Conservation (phyloP, 2,888 invertebrate genomes). For the Nipponacmea schrenckii region DNA sequence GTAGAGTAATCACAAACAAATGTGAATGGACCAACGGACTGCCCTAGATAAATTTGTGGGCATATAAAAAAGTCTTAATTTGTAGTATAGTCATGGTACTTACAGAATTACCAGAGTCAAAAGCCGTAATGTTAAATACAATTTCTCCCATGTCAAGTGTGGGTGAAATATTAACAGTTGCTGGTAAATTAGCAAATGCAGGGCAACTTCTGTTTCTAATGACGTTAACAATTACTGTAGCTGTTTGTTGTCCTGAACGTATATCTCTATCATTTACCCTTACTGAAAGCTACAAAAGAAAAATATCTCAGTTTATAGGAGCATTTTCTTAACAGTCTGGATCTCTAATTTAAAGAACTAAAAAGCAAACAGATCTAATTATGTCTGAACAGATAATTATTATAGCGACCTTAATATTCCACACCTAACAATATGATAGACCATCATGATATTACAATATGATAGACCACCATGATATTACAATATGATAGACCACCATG, state of each 20-base stretch:
- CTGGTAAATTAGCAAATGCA: constrained; percentile 46
- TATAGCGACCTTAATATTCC: too few species aligned
- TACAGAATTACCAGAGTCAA: constrained; percentile 22
- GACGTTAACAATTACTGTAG: constrained; percentile 50
- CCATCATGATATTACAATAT: too few species aligned
- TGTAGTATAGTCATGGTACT: background rate
- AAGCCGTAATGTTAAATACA: constrained; percentile 25
- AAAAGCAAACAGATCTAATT: background rate
- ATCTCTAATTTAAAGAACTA: background rate
- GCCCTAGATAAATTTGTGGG: too few species aligned
- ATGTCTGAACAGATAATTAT: background rate
- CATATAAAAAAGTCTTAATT: too few species aligned
- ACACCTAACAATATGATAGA: too few species aligned
- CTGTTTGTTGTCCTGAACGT: constrained; percentile 34
- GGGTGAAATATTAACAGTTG: constrained; percentile 37
- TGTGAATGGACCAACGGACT: too few species aligned
- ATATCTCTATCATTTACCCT: constrained; percentile 46
- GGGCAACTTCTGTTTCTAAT: constrained; percentile 49
- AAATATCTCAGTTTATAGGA: background rate
- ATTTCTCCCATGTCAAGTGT: constrained; percentile 9
- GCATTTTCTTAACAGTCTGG: background rate
- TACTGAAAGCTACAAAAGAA: constrained; percentile 41
- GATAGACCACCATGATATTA: too few species aligned
- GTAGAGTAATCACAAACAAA: too few species aligned
- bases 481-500: too few species aligned